phyloP scores from a whole-genome alignment of 2,888 invertebrate genomes.

The Neoascia interrupta region DNA sequence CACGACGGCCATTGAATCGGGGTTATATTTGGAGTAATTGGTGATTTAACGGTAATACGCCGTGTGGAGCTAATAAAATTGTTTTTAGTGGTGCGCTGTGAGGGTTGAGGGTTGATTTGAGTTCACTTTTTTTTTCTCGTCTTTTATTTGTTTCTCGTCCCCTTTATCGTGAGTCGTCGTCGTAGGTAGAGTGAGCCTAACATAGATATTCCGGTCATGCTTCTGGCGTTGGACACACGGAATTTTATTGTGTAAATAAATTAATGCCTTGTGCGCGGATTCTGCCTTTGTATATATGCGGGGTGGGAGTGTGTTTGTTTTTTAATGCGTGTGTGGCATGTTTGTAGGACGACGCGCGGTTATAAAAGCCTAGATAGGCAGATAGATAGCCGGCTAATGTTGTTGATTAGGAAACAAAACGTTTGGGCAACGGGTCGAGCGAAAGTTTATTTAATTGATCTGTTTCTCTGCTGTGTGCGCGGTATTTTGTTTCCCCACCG shows the following conservation, averaged over 20 bases:
- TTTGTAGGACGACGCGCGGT: slow-evolving; percentile 31
- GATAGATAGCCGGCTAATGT: slow-evolving; percentile 55
- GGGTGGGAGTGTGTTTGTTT: slow-evolving; percentile 4
- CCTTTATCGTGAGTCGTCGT: background rate
- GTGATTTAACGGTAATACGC: slow-evolving; percentile 68
- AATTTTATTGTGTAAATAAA: slow-evolving; percentile 67
- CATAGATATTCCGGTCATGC: slow-evolving; percentile 60
- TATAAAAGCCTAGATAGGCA: slow-evolving; percentile 40
- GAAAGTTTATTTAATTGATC: slow-evolving; percentile 67
- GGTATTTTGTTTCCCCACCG: background rate
- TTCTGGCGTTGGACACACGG: slow-evolving; percentile 57
- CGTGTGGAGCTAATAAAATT: slow-evolving; percentile 68
- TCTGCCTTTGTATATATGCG: slow-evolving; percentile 10
- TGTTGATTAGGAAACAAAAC: slow-evolving; percentile 68
- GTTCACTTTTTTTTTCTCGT: slow-evolving; percentile 28
- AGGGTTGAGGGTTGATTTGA: slow-evolving; percentile 42
- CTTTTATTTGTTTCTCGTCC: slow-evolving; percentile 1
- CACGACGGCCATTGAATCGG: slow-evolving; percentile 35
- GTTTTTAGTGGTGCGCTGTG: slow-evolving; percentile 48
- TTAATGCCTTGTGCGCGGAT: slow-evolving; percentile 47
- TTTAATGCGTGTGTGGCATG: slow-evolving; percentile 60
- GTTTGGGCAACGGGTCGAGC: slow-evolving; percentile 52
- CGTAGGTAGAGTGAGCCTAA: background rate
- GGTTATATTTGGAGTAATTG: slow-evolving; percentile 66
- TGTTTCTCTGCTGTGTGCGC: slow-evolving; percentile 14